Conservation (phyloP, 92 coral and sea anemone genomes). For the Chrysogorgia sp. region DNA sequence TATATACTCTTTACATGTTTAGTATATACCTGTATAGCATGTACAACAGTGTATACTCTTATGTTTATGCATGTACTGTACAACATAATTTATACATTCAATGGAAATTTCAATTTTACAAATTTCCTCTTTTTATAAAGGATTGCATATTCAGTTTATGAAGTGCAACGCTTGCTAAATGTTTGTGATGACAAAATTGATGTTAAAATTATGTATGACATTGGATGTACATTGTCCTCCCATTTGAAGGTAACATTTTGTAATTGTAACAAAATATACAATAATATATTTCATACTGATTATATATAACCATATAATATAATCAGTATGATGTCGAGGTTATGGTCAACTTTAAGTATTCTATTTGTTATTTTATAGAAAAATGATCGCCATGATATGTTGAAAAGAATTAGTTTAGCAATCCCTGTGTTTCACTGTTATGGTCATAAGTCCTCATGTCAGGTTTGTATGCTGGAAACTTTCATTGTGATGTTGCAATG, state of each 20-base stretch:
- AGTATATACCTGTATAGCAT: no score
- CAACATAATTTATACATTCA: no score
- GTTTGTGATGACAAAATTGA: slow-evolving; percentile 24
- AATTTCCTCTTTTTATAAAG: slow-evolving; percentile 42
- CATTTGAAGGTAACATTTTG: slow-evolving; percentile 54
- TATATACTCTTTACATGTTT: neutral
- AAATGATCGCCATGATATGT: neutral
- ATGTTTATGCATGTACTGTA: no score
- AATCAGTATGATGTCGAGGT: no score
- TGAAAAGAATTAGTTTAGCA: slow-evolving; percentile 22
- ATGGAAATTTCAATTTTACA: no score
- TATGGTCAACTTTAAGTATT: neutral
- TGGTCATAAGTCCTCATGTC: slow-evolving; percentile 71
- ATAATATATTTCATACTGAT: no score
- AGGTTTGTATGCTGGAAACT: no score
- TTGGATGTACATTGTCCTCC: slow-evolving; percentile 52
- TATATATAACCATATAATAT: no score
- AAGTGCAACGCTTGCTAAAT: slow-evolving; percentile 40
- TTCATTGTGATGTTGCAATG: no score
- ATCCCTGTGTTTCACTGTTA: slow-evolving; percentile 68
- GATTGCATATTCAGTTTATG: slow-evolving; percentile 64
- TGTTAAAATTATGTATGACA: no score
- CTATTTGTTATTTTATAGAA: neutral
- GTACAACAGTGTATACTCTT: no score
- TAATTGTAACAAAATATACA: no score